Conservation (phyloP, 2,888 invertebrate species). For the Callyntrura guangdongensis region DNA sequence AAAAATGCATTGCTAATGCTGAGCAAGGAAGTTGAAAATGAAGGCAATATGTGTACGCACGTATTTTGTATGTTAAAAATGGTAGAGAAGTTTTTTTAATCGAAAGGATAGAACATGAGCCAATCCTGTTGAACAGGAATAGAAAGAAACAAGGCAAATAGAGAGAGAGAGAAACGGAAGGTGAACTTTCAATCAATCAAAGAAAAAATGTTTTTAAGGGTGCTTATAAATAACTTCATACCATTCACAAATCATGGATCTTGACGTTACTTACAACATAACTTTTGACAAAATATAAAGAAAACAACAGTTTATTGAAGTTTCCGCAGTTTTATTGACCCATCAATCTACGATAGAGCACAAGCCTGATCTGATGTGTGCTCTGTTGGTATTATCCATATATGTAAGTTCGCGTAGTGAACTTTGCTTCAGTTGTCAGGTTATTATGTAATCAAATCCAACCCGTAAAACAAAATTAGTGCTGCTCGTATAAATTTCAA, state of each 20-base stretch:
- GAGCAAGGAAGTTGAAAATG: not conserved
- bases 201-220: not conserved
- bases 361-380: too few relatives aligned
- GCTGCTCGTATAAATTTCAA: too few relatives aligned
- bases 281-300: not conserved
- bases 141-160: not conserved
- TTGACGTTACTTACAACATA: not conserved
- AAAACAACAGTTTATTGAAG: not conserved
- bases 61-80: not conserved
- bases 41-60: not conserved
- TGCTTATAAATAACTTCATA: not conserved
- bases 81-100: not conserved
- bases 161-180: not conserved
- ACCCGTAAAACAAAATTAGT: too few relatives aligned
- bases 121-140: conserved; percentile 15
- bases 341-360: not conserved
- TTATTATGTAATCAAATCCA: too few relatives aligned
- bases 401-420: too few relatives aligned
- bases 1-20: not conserved
- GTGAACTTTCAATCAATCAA: conserved; percentile 35
- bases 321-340: not conserved
- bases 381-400: too few relatives aligned
- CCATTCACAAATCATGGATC: conserved; percentile 8
- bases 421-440: too few relatives aligned
- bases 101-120: not conserved